Percentiles rank a stretch among this genome's conserved stretches.
Conservation (phyloP, 2,888 invertebrate species). For the Dasysyrphus tricinctus region DNA sequence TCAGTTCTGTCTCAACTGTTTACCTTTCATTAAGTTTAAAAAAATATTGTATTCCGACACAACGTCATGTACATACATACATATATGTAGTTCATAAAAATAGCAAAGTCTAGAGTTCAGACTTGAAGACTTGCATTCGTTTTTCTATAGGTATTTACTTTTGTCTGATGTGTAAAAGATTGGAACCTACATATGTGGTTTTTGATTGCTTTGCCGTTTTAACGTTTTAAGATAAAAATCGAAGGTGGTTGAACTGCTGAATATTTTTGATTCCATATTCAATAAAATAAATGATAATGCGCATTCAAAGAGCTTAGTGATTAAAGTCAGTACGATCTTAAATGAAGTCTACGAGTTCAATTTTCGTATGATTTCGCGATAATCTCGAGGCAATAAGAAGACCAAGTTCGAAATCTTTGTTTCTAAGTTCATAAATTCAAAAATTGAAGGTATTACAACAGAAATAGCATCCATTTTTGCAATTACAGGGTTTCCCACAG, state of each 20-base stretch:
- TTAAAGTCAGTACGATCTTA: background rate
- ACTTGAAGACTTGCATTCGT: background rate
- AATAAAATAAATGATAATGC: constrained; percentile 18
- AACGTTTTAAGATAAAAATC: background rate
- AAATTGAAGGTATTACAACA: too few species aligned
- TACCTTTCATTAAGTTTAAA: background rate
- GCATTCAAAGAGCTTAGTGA: background rate
- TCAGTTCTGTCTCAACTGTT: background rate
- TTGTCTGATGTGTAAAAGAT: constrained; percentile 13
- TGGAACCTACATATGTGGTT: background rate
- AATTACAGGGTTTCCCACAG: too few species aligned
- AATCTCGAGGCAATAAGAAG: background rate
- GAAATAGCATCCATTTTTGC: too few species aligned
- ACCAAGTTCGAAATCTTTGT: too few species aligned
- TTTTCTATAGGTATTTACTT: constrained; percentile 18
- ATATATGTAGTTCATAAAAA: background rate
- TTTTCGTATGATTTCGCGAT: background rate
- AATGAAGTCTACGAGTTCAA: background rate
- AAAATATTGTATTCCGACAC: background rate
- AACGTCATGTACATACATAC: too few species aligned
- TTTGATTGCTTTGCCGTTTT: background rate
- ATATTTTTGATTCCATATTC: background rate
- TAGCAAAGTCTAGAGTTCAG: background rate
- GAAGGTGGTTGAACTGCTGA: constrained; percentile 43
- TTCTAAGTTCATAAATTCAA: too few species aligned